A percentile compares a stretch with the other conserved stretches of the same genome.
Conservation (phyloP, 2,113 vertebrate genomes). For the Cynopterus brachyotis region DNA sequence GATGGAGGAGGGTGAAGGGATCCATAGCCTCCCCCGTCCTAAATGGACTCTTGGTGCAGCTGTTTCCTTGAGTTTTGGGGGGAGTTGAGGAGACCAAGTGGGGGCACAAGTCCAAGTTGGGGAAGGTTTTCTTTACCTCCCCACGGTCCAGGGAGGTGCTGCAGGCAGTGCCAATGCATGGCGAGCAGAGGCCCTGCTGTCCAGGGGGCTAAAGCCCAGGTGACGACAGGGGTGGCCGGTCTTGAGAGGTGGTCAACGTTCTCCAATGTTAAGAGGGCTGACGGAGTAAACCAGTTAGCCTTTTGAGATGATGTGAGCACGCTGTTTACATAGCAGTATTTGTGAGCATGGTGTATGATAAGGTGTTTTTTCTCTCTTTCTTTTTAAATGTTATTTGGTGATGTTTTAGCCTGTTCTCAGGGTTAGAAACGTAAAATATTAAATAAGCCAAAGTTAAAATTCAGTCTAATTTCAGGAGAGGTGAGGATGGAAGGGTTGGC, state of each 20-base stretch:
- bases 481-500: background rate
- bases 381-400: background rate
- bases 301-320: background rate
- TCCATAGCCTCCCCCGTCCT: no score
- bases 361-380: background rate
- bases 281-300: background rate
- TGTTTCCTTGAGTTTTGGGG: background rate
- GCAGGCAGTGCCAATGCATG: background rate
- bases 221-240: background rate
- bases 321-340: background rate
- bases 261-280: background rate
- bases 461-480: background rate
- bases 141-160: background rate
- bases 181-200: background rate
- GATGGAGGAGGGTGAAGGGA: background rate
- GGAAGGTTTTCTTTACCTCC: background rate
- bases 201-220: background rate
- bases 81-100: background rate
- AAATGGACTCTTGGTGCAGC: background rate
- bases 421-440: background rate
- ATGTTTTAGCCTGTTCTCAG: background rate
- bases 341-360: background rate
- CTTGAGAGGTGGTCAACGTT: background rate
- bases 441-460: background rate
- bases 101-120: background rate